Conservation (phyloP, 2,113 vertebrate species). For the Nycticorax nycticorax region DNA sequence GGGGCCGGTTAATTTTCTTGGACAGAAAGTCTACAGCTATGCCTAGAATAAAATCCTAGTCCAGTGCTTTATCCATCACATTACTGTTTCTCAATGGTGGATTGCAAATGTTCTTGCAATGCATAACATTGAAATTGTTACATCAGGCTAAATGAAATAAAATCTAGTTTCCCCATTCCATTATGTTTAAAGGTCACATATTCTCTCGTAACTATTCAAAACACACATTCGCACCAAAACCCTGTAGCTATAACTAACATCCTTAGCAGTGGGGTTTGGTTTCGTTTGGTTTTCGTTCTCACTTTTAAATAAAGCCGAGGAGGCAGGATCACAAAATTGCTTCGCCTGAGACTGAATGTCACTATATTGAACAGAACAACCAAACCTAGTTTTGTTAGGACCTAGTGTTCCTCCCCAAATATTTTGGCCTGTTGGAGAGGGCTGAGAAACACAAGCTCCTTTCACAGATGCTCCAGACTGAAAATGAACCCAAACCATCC, state of each 20-base stretch:
- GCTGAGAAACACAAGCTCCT: background rate
- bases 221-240: background rate
- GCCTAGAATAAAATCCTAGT: background rate
- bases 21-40: background rate
- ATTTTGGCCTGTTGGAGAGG: background rate
- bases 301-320: background rate
- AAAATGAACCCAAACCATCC: background rate
- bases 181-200: conserved; percentile 34
- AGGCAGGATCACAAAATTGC: background rate
- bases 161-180: background rate
- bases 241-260: background rate
- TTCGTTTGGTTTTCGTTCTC: background rate
- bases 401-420: background rate
- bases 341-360: background rate
- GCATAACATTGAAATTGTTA: background rate
- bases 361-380: background rate
- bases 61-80: background rate
- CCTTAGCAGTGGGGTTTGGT: background rate
- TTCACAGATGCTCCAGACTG: background rate
- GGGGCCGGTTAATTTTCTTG: background rate
- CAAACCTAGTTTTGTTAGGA: background rate
- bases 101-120: conserved; percentile 4
- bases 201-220: background rate
- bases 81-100: background rate
- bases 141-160: conserved; percentile 10